Conservation (phyloP, 2,888 invertebrate genomes). For the Pogonocherus hispidulus region DNA sequence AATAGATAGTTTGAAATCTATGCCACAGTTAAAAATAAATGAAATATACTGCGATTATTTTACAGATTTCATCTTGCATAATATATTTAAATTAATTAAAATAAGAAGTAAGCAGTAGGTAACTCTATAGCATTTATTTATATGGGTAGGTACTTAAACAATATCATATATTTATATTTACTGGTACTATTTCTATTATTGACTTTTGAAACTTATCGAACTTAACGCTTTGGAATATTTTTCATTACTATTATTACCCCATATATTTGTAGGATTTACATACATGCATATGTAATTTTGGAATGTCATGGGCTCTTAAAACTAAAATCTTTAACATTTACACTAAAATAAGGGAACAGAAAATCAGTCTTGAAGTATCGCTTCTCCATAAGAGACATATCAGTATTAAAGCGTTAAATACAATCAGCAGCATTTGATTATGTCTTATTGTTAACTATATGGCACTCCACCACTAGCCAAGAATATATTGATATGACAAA, state of each 20-base stretch:
- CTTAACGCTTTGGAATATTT: conserved; percentile 25
- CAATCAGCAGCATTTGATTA: too few species aligned
- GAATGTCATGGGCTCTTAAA: conserved; percentile 43
- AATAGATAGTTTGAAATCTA: too few species aligned
- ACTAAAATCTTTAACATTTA: conserved; percentile 33
- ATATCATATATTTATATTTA: conserved; percentile 3
- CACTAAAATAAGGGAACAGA: conserved; percentile 38
- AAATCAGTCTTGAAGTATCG: conserved; percentile 56
- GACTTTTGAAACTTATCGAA: conserved; percentile 21
- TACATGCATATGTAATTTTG: conserved; percentile 33
- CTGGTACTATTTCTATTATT: conserved; percentile 18
- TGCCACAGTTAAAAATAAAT: too few species aligned
- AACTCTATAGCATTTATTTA: neutral
- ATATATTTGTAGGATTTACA: conserved; percentile 18
- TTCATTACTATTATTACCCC: conserved; percentile 16
- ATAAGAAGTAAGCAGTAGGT: too few species aligned
- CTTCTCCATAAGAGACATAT: conserved; percentile 39
- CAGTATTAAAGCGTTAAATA: neutral
- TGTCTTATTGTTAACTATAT: too few species aligned
- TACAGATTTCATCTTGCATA: too few species aligned
- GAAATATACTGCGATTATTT: too few species aligned
- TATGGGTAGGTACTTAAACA: conserved; percentile 2
- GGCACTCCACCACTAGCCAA: too few species aligned
- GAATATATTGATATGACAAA: too few species aligned
- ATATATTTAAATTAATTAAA: too few species aligned